These are phyloP conservation scores for Chascanopsetta lugubris DNA, from an alignment of 2,113 vertebrate genomes.

Conservation along the genomic window DNA sequence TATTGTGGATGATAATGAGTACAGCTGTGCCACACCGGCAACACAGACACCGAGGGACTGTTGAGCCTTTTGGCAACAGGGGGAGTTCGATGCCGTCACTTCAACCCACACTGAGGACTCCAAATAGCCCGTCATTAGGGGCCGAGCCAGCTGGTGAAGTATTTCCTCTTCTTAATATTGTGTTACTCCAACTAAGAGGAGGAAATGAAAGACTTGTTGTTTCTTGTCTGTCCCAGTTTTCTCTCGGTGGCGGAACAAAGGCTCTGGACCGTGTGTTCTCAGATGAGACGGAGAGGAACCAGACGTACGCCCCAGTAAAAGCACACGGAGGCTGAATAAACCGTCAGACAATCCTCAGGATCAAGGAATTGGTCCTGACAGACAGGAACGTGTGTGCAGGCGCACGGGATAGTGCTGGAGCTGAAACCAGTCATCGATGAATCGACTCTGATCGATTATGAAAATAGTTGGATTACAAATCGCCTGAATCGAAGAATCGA, in stretches of 20 bases:
- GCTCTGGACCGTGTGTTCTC: conserved; percentile 1
- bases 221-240: conserved; percentile 27
- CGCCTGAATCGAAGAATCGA: conserved; percentile 33
- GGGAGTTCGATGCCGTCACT: conserved; percentile 14
- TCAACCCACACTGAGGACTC: conserved; percentile 14
- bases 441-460: no score
- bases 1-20: conserved; percentile 28
- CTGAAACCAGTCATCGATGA: no score
- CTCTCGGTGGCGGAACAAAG: conserved; percentile 33
- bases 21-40: conserved; percentile 33
- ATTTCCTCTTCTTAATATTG: background rate
- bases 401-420: conserved; percentile 7
- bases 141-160: conserved; percentile 6
- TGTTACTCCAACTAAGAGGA: background rate
- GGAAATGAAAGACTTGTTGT: conserved; percentile 20
- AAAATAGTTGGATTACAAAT: no score
- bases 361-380: conserved; percentile 30
- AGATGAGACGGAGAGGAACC: conserved; percentile 25
- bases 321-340: conserved; percentile 40
- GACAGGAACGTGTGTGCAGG: conserved; percentile 33
- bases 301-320: conserved; percentile 3
- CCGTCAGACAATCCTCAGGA: conserved; percentile 24
- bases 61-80: conserved; percentile 35
- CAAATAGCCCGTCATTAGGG: conserved; percentile 34
- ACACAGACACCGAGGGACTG: conserved; percentile 14